A percentile compares a stretch with the other conserved stretches of the same genome.
phyloP scores from a whole-genome alignment of 1,140 invertebrate species.

The Magallana ariakensis region DNA sequence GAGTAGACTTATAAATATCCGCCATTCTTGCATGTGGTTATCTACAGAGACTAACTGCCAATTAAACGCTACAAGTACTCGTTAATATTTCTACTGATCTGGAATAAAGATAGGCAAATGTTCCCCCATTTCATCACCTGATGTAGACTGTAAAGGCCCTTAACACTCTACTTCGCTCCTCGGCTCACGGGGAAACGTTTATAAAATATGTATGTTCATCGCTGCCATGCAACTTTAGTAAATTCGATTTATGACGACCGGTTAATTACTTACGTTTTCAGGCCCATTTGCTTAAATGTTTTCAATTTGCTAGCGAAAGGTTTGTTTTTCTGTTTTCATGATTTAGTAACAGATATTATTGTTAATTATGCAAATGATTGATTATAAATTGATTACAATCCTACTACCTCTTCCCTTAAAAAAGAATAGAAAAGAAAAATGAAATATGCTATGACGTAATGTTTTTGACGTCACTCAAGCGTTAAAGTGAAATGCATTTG shows the following conservation, averaged over 20 bases:
- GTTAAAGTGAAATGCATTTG: too few species aligned
- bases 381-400: too few species aligned
- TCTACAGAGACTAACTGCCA: slow-evolving; percentile 26
- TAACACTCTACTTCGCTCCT: background rate
- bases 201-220: slow-evolving; percentile 13
- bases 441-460: background rate
- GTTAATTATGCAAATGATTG: too few species aligned
- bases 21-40: slow-evolving; percentile 14
- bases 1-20: slow-evolving; percentile 33
- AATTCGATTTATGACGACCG: slow-evolving; percentile 10
- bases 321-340: too few species aligned
- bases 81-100: slow-evolving; percentile 23
- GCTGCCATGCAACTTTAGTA: slow-evolving; percentile 18
- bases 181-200: background rate
- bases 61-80: slow-evolving; percentile 31
- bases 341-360: too few species aligned
- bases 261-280: background rate
- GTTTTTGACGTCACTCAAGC: background rate
- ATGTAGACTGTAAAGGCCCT: background rate
- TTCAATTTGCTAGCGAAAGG: too few species aligned
- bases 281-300: too few species aligned
- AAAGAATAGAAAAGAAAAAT: too few species aligned
- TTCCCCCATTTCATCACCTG: slow-evolving; percentile 6
- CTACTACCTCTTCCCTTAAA: too few species aligned
- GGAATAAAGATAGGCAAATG: slow-evolving; percentile 27